These are phyloP conservation scores for Anser cygnoides DNA, from an alignment of 2,113 vertebrate species.

Conservation along the genomic window DNA sequence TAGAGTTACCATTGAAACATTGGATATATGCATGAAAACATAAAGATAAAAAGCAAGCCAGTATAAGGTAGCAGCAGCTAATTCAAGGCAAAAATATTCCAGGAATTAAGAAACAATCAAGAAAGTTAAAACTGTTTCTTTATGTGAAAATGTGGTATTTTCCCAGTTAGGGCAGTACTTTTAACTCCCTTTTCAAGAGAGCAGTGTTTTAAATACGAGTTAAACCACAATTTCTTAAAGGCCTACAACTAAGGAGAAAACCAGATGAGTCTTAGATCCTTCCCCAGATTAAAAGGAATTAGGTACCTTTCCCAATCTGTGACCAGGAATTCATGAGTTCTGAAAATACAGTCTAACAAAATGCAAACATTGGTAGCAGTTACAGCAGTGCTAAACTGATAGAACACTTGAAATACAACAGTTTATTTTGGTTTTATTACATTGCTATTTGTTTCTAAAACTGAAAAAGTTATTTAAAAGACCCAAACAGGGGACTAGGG, in stretches of 20 bases:
- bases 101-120: background rate
- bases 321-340: background rate
- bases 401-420: background rate
- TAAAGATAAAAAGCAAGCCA: background rate
- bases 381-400: background rate
- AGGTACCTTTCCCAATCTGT: background rate
- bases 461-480: background rate
- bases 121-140: background rate
- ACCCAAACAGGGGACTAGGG: background rate
- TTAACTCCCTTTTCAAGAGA: background rate
- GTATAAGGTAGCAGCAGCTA: background rate
- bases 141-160: background rate
- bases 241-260: background rate
- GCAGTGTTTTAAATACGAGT: background rate
- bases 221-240: background rate
- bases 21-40: background rate
- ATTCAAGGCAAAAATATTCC: background rate
- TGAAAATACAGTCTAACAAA: background rate
- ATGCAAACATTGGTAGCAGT: background rate
- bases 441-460: background rate
- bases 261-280: background rate
- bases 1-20: background rate
- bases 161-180: background rate
- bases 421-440: background rate
- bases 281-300: background rate